Conservation (phyloP, 2,888 invertebrate species). For the Darwinula stevensoni region DNA sequence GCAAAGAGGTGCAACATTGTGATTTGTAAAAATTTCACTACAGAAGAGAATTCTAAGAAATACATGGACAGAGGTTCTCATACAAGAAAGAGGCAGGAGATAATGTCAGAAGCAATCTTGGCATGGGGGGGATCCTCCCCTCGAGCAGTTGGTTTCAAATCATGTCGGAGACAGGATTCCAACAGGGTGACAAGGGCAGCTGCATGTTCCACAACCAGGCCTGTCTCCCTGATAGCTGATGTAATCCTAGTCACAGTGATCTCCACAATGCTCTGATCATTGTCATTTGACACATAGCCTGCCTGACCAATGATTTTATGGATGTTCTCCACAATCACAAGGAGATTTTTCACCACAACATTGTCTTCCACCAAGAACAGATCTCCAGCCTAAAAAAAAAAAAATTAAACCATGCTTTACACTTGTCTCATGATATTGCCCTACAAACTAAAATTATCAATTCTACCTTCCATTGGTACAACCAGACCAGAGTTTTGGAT, state of each 20-base stretch:
- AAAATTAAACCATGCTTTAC: slow-evolving; percentile 14
- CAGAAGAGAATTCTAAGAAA: neutral
- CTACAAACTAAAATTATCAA: neutral
- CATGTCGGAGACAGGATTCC: slow-evolving; percentile 63
- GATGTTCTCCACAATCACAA: slow-evolving; percentile 39
- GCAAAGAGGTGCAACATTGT: too few species aligned
- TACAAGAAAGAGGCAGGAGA: slow-evolving; percentile 81
- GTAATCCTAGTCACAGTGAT: slow-evolving; percentile 73
- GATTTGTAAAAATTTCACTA: slow-evolving; percentile 3
- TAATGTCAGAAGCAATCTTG: slow-evolving; percentile 79
- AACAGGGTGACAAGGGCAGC: slow-evolving; percentile 49
- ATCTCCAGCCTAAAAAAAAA: slow-evolving; percentile 38
- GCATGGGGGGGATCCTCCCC: slow-evolving; percentile 84
- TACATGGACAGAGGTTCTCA: slow-evolving; percentile 14
- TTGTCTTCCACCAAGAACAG: slow-evolving; percentile 61
- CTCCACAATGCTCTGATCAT: slow-evolving; percentile 80
- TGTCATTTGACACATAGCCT: slow-evolving; percentile 54
- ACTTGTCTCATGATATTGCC: neutral
- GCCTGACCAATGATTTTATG: slow-evolving; percentile 16
- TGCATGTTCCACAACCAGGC: slow-evolving; percentile 48
- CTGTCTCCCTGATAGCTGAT: slow-evolving; percentile 65
- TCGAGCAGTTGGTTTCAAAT: slow-evolving; percentile 39
- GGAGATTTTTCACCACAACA: slow-evolving; percentile 52
- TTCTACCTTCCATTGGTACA: neutral
- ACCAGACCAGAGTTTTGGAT: neutral